A percentile compares a stretch with the other conserved stretches of the same genome.
These are phyloP conservation scores for Drosophila biarmipes DNA, from an alignment of 1,140 invertebrate species.

Conservation along the genomic window DNA sequence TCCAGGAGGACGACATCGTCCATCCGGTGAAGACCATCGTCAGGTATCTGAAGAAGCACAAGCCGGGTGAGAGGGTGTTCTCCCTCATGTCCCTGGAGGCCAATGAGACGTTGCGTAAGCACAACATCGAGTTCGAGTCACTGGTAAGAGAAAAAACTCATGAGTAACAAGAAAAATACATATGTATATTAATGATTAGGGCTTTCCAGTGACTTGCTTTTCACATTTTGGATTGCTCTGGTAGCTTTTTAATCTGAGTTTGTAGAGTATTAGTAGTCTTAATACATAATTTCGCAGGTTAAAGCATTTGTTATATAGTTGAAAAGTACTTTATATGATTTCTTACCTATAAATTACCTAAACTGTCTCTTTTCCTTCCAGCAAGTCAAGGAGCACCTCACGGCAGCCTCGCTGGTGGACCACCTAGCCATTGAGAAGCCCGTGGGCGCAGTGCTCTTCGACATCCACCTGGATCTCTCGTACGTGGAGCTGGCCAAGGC, in stretches of 20 bases:
- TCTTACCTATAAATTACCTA: neutral
- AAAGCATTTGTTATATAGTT: no score
- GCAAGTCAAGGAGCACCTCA: slow-evolving; percentile 73
- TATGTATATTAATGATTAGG: neutral
- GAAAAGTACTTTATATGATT: neutral
- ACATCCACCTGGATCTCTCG: slow-evolving; percentile 71
- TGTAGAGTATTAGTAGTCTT: no score
- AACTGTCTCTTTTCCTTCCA: slow-evolving; percentile 4
- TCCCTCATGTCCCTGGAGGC: slow-evolving; percentile 69
- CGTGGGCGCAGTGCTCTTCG: slow-evolving; percentile 73
- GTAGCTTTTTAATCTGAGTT: neutral
- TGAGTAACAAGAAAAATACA: neutral
- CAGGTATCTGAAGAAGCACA: slow-evolving; percentile 64
- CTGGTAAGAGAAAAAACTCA: slow-evolving; percentile 50
- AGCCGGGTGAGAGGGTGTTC: slow-evolving; percentile 54
- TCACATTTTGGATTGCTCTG: neutral
- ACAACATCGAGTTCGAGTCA: slow-evolving; percentile 68
- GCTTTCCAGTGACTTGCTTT: neutral
- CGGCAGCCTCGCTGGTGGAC: slow-evolving; percentile 54
- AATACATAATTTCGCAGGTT: no score
- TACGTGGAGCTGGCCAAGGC: slow-evolving; percentile 75
- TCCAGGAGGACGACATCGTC: slow-evolving; percentile 63
- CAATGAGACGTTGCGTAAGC: slow-evolving; percentile 73
- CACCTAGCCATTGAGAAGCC: slow-evolving; percentile 57
- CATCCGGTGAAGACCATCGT: slow-evolving; percentile 76